These are phyloP conservation scores for Microcebus lehilahytsara DNA, from an alignment of 2,113 vertebrate species.

Conservation along the genomic window DNA sequence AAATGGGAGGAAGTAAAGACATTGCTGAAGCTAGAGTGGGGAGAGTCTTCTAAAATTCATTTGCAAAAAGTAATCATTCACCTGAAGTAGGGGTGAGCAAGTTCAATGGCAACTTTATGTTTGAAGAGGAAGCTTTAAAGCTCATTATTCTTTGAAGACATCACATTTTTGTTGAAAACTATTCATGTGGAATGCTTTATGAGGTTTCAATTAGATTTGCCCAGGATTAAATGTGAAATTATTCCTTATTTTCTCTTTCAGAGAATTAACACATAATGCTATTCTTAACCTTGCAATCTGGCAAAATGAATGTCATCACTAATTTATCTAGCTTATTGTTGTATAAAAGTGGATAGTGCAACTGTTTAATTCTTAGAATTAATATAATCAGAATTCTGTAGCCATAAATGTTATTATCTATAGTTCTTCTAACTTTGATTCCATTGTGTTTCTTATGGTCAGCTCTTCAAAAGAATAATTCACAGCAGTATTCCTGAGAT, in stretches of 20 bases:
- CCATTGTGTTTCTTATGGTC: not conserved
- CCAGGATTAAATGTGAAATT: constrained; percentile 46
- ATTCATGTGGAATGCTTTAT: constrained; percentile 25
- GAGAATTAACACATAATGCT: constrained; percentile 8
- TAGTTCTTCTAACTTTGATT: not conserved
- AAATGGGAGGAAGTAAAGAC: not conserved
- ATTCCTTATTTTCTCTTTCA: constrained; percentile 49
- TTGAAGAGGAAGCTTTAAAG: constrained; percentile 38
- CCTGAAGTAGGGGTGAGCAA: not conserved
- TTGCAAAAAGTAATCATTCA: constrained; percentile 33
- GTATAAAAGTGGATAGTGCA: not conserved
- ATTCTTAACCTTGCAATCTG: constrained; percentile 17
- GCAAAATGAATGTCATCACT: constrained; percentile 44
- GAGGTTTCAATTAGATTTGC: constrained; percentile 47
- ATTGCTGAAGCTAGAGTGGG: not conserved
- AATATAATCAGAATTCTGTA: not conserved
- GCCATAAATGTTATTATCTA: not conserved
- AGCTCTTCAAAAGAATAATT: not conserved
- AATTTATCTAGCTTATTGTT: constrained; percentile 21
- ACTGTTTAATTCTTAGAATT: constrained; percentile 10
- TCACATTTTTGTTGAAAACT: constrained; percentile 44
- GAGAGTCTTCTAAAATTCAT: constrained; percentile 24
- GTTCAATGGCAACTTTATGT: not conserved
- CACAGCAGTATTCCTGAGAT: not conserved
- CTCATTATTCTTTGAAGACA: constrained; percentile 26